Evolutionary conservation across 1,140 invertebrate genomes (phyloP).

Genomic region (Neuroterus valhalla): DNA sequence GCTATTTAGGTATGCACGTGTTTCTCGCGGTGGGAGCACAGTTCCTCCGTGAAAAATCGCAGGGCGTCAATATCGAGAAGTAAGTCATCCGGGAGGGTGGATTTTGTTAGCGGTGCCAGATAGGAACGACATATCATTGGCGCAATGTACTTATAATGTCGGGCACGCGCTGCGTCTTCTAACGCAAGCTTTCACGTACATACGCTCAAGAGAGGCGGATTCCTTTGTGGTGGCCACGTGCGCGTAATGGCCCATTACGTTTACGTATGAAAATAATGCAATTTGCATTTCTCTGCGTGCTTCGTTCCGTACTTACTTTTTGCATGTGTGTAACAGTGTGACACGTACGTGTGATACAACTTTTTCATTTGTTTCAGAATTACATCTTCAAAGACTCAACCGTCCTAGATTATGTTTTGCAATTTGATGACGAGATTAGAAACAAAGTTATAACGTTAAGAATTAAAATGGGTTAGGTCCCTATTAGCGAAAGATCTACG

Average conservation of each 20-base stretch:
- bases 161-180: constrained; percentile 27
- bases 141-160: constrained; percentile 30
- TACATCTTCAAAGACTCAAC: too few species aligned
- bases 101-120: constrained; percentile 4
- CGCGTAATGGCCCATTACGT: constrained; percentile 61
- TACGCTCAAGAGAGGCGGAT: constrained; percentile 35
- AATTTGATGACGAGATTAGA: too few species aligned
- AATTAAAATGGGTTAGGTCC: too few species aligned
- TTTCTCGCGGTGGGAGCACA: constrained; percentile 20
- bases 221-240: constrained; percentile 58
- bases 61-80: constrained; percentile 24
- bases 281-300: constrained; percentile 42
- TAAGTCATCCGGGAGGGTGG: constrained; percentile 23
- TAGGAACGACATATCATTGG: constrained; percentile 17
- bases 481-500: too few species aligned
- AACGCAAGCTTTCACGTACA: constrained; percentile 27
- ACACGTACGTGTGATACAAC: neutral
- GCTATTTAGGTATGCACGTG: constrained; percentile 15
- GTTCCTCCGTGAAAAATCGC: constrained; percentile 23
- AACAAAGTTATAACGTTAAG: too few species aligned
- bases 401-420: too few species aligned
- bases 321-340: constrained; percentile 4
- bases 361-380: neutral
- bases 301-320: constrained; percentile 4
- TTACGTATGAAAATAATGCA: constrained; percentile 50